Evolutionary conservation across 2,797 vertebrate species (phyloP).

Genomic region (Muscicapa comitata): DNA sequence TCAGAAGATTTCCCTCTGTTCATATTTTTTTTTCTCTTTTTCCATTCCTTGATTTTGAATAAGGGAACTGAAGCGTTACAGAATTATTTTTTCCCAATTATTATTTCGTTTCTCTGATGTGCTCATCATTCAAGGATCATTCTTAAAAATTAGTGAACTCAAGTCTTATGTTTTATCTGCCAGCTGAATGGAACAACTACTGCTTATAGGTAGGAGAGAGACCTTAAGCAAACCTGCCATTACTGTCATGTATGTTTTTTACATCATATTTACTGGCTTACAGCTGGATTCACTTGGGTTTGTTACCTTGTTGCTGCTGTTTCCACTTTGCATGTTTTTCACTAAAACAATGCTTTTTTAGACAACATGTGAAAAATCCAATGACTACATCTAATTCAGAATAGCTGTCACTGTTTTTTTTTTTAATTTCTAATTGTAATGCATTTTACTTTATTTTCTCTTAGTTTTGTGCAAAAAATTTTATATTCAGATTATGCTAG

Average conservation of each 20-base stretch:
- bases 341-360: not conserved
- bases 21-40: not conserved
- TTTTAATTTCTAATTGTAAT: not conserved
- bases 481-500: not conserved
- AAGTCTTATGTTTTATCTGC: not conserved
- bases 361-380: not conserved
- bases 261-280: not conserved
- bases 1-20: not conserved
- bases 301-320: not conserved
- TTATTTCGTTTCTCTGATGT: not conserved
- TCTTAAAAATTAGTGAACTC: not conserved
- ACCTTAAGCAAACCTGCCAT: not conserved
- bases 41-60: not conserved
- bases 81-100: not conserved
- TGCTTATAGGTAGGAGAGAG: not conserved
- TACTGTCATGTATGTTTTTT: not conserved
- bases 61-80: not conserved
- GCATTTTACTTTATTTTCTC: not conserved
- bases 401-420: accelerated
- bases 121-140: not conserved
- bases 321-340: not conserved
- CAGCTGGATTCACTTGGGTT: not conserved
- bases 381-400: not conserved
- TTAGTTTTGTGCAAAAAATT: not conserved
- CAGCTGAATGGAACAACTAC: not conserved